Evolutionary conservation across 2,113 vertebrate species (phyloP).

Genomic region (Paramormyrops kingsleyae): DNA sequence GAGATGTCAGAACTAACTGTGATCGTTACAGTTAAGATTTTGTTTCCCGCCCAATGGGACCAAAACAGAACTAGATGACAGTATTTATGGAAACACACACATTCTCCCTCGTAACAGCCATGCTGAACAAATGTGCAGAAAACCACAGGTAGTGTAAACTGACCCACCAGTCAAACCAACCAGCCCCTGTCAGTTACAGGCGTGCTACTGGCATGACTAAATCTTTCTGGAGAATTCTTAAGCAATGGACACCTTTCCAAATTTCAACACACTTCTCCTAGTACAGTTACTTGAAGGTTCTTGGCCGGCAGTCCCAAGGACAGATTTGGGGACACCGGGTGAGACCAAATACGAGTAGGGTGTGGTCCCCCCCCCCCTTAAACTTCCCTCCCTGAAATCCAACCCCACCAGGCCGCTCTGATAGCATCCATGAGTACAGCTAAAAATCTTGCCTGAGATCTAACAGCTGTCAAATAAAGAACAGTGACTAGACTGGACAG

Average conservation of each 20-base stretch:
- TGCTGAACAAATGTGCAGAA: background rate
- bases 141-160: constrained; percentile 8
- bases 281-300: background rate
- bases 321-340: background rate
- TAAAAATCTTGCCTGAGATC: background rate
- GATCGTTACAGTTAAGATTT: background rate
- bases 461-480: constrained; percentile 32
- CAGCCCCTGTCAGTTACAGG: background rate
- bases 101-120: background rate
- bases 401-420: background rate
- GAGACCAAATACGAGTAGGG: background rate
- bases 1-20: background rate
- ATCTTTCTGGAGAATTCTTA: background rate
- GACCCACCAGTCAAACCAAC: background rate
- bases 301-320: background rate
- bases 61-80: background rate
- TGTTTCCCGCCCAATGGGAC: background rate
- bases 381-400: background rate
- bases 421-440: background rate
- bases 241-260: background rate
- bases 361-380: background rate
- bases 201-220: background rate
- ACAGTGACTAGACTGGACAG: constrained; percentile 49
- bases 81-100: background rate
- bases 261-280: background rate